phyloP scores from a whole-genome alignment of 1,140 invertebrate genomes.

The Pachypsylla venusta region DNA sequence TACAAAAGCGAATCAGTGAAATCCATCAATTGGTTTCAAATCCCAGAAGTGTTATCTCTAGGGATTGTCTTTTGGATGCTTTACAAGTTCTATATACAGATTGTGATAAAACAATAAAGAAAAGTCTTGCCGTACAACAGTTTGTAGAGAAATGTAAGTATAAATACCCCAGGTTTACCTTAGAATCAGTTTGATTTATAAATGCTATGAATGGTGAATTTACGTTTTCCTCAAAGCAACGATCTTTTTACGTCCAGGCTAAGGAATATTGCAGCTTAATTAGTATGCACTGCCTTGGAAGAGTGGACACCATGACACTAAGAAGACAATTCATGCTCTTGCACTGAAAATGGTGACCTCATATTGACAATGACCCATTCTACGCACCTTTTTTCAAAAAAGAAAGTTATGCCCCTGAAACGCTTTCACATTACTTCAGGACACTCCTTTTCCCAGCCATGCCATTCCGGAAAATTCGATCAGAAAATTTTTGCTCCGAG shows the following conservation, averaged over 20 bases:
- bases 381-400: too few relatives aligned
- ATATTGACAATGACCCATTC: too few relatives aligned
- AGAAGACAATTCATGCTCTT: background rate
- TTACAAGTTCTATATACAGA: background rate
- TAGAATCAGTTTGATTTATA: background rate
- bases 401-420: too few relatives aligned
- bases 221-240: background rate
- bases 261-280: too few relatives aligned
- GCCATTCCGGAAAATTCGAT: too few relatives aligned
- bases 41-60: background rate
- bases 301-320: background rate
- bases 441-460: too few relatives aligned
- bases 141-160: conserved; percentile 3
- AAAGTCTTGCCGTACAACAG: background rate
- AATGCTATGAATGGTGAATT: background rate
- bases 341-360: background rate
- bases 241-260: too few relatives aligned
- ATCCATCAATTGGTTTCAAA: background rate
- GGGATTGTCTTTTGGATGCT: background rate
- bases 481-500: too few relatives aligned
- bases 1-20: background rate
- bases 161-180: background rate
- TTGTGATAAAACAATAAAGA: background rate
- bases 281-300: too few relatives aligned
- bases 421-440: too few relatives aligned